Evolutionary conservation across 2,888 invertebrate genomes (phyloP), one percentile per base, ranked within the genome.

Genomic region (Harpagoxenus sublaevis): DNA sequence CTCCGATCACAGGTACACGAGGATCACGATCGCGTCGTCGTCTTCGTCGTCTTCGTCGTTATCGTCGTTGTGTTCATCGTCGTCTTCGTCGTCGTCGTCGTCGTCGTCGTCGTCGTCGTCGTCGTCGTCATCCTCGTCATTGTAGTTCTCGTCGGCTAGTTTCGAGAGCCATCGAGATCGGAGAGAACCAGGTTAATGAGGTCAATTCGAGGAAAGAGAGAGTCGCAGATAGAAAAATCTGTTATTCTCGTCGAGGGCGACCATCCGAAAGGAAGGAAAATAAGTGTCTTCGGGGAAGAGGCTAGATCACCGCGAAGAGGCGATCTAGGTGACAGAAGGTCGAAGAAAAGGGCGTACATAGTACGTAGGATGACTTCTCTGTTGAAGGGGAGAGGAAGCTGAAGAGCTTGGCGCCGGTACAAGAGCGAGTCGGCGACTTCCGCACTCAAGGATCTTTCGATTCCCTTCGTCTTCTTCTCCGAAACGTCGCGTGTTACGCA

Each of bases 1-100:
- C 71, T 60, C 12, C 48, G 18, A 5, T 79, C 71, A 68, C 77
- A 79, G 79, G 79, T 79, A 71, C 57, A 79, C 48, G 48, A 71
- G 57, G 60, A 79, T 77, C n/a, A 55, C 45, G 70, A 45, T 71
- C 18, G 39, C 31, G 42, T 75, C 77, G 18, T 82, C 63, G 15
- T 81, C 73, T 23, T 75, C 63, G 18, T 81, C 62, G 5, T 55
- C 53, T 12, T 63, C 48, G n/a, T 79, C 35, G 65, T 79, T 48
- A 2, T 77, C 23, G 1, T 68, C 42, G 23, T 83, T 60, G 60
- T 83, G 48, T 78, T 63, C 82, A n/a, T 82, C 63, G 1, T 63
- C 75, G 55, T 75, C 48, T 15, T 83, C 60, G 23, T 57, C 39
- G 6, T 77, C 35, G 18, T 75, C 35, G 35, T 65, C 53, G 23